Conservation (phyloP, 2,888 invertebrate species). For the Melanostoma mellinum region DNA sequence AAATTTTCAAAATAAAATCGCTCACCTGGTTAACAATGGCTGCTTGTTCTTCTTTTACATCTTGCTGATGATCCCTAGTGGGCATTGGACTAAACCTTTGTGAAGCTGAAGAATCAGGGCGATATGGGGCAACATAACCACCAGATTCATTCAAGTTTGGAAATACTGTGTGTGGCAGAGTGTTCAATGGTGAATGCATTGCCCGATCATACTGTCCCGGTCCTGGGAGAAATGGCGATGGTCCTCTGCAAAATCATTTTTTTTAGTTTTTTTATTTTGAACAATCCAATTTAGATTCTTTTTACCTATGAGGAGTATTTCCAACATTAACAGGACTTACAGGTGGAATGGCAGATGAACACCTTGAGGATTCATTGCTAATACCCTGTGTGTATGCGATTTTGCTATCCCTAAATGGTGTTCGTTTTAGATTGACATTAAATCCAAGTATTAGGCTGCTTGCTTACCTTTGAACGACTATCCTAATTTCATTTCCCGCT, state of each 20-base stretch:
- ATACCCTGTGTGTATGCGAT: conserved; percentile 81
- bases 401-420: conserved; percentile 79
- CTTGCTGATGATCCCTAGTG: conserved; percentile 82
- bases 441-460: too few relatives aligned
- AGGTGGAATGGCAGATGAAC: conserved; percentile 81
- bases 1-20: not conserved
- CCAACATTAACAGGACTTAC: conserved; percentile 74
- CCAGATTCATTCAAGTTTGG: conserved; percentile 82
- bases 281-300: not conserved
- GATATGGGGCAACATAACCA: conserved; percentile 79
- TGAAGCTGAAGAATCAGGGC: conserved; percentile 75
- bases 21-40: conserved; percentile 82
- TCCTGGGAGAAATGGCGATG: conserved; percentile 84
- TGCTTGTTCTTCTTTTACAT: conserved; percentile 81
- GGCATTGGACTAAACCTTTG: conserved; percentile 81
- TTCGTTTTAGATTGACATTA: not conserved
- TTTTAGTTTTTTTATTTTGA: not conserved
- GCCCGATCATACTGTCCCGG: conserved; percentile 82
- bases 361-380: conserved; percentile 83
- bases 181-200: conserved; percentile 79
- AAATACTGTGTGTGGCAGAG: conserved; percentile 84
- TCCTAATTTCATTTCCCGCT: conserved; percentile 89
- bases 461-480: conserved; percentile 91
- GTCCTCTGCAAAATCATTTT: conserved; percentile 76
- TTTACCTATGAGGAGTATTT: conserved; percentile 63